A percentile compares a stretch with the other conserved stretches of the same genome.
Conservation (phyloP, 2,797 vertebrate species). For the Morelia viridis region DNA sequence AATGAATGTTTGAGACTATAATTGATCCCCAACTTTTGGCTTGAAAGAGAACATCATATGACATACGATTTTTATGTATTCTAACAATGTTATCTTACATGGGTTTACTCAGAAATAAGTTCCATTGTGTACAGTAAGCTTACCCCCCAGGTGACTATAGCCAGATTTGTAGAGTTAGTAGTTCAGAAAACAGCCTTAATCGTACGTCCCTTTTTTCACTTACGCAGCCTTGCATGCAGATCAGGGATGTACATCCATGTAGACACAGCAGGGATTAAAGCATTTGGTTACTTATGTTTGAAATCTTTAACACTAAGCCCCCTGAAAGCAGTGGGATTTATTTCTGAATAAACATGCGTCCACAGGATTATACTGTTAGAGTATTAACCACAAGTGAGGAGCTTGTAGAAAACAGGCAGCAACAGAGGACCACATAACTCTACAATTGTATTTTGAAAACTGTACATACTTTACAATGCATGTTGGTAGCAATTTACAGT, state of each 20-base stretch:
- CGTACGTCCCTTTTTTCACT: not conserved
- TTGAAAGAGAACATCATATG: not conserved
- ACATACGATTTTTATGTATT: not conserved
- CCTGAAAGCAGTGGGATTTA: not conserved
- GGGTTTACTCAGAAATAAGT: not conserved
- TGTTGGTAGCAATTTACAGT: not conserved
- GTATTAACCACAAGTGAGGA: slow-evolving; percentile 31
- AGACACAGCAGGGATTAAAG: not conserved
- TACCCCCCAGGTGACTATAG: not conserved
- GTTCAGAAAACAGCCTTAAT: not conserved
- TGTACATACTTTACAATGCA: not conserved
- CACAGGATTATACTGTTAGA: not conserved
- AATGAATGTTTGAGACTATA: not conserved
- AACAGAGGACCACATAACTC: not conserved
- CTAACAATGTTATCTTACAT: not conserved
- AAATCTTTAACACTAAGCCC: not conserved
- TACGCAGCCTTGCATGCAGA: not conserved
- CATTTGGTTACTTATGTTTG: not conserved
- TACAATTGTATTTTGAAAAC: not conserved
- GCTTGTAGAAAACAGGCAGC: not conserved
- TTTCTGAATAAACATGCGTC: not conserved
- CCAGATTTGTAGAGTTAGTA: not conserved
- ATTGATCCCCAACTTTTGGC: not conserved
- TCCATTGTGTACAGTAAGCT: not conserved
- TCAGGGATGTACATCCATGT: not conserved